Base-by-base conservation (phyloP, 2,113 vertebrate genomes). In the Cochlearius cochlearius region DNA sequence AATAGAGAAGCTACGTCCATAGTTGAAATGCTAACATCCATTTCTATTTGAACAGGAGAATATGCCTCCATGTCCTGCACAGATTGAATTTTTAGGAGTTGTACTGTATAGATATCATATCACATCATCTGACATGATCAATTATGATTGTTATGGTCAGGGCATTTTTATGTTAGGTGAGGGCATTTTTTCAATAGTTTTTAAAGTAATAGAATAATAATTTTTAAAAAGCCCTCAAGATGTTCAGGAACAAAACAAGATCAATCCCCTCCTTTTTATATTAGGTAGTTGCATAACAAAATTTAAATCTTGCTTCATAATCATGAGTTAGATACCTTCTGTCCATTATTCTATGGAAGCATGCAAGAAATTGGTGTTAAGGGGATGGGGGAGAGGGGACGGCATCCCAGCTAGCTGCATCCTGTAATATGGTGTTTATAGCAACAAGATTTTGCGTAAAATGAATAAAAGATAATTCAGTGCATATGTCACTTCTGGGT, bases 391-490 rank as follows among this genome's bases (percentile, higher is more conserved):
- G 19, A 67, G 16, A 64, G 52, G 52, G 53, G 19, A 32, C 29
- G 14, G 38, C 49, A 59, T 80, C 88, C 60, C 47, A 94, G 30
- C 85, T 79, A 94, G 30, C 85, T 79, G 73, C 74, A 94, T 53
- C 80, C 55, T 86, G 39, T 78, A 92, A 87, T 87, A 47, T 7
- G 29, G 32, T 86, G 76, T 79, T 96, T 93, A 90, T 80, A 96
- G 94, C 82, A 95, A 96, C 74, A 93, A 76, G 78, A 94, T 91
- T 86, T 78, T 78, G 47, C 8, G 19, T 17, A 86, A 96, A 96
- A 96, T 90, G 38, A 96, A 94, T 92, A 96, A 97, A 97, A 97
- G 82, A 95, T 90, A 95, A 97, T 96, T 78, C 59, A 71, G 49
- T 73, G 56, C 94, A 94, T 97, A 96, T 96, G 94, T 96, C 95